Percentiles rank a stretch among this genome's conserved stretches.
These are phyloP conservation scores for Oreohelix idahoensis DNA, from an alignment of 1,140 invertebrate species.

Conservation along the genomic window DNA sequence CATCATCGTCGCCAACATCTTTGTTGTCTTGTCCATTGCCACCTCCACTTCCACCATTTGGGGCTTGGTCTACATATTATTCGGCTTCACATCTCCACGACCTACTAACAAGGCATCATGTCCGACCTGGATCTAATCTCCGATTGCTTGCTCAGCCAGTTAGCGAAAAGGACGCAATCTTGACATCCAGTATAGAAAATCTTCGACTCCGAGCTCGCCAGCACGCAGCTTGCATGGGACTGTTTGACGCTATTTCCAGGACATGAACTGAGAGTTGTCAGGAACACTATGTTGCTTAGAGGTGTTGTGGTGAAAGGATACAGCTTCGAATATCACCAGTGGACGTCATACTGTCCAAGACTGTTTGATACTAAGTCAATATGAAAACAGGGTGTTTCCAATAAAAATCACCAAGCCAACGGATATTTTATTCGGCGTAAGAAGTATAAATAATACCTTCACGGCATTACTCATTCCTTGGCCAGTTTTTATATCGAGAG, in stretches of 20 bases:
- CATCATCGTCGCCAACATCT: constrained; percentile 14
- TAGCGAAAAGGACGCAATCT: constrained; percentile 43
- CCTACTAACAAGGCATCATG: constrained; percentile 11
- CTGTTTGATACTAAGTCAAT: no score
- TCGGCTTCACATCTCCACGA: constrained; percentile 11
- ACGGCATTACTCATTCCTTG: no score
- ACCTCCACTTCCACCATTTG: neutral
- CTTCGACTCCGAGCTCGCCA: constrained; percentile 50
- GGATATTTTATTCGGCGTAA: no score
- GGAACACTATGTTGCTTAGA: no score
- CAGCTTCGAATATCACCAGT: no score
- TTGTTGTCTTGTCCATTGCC: neutral
- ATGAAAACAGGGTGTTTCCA: no score
- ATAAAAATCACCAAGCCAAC: no score
- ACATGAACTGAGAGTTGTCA: no score
- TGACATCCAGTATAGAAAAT: constrained; percentile 53
- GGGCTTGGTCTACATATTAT: constrained; percentile 19
- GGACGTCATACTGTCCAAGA: no score
- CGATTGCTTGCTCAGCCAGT: constrained; percentile 6
- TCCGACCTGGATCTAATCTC: neutral
- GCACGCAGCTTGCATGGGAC: constrained; percentile 47
- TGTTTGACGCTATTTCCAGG: constrained; percentile 41
- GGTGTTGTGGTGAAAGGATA: no score
- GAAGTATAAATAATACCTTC: no score
- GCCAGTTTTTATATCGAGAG: no score